Base-by-base conservation (phyloP, 2,888 invertebrate species). In the Chaitophorus viminalis region DNA sequence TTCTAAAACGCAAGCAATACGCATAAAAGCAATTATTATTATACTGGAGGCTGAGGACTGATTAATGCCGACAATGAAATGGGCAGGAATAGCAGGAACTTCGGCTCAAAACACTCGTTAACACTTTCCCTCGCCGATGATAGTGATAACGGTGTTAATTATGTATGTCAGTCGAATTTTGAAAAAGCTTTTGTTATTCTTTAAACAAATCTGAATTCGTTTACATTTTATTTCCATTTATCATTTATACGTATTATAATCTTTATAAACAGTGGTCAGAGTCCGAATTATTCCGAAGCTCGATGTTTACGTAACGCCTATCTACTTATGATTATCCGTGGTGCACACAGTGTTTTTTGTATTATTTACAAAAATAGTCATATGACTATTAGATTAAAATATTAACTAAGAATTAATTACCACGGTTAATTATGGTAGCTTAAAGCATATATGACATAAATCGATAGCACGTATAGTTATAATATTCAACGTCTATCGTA, bases 61-160 rank as follows among this genome's bases (percentile, higher is more conserved):
- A 87, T 81, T 87, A 87, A 54, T 39, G 36, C 74, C 79, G 87
- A 79, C 87, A 87, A 81, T 81, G 74, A 60, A 74, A 81, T 46
- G 81, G n/a, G 74, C 54, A 81, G 87, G 79, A 81, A 79, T 72
- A 79, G 87, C 87, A 87, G 87, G 87, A 87, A 87, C 87, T 87
- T 79, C 87, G 87, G 87, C 79, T 87, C 87, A 81, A 60, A 81
- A 81, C 87, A 81, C 87, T 74, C 81, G 74, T 72, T 75, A 87
- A 81, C 87, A 87, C 87, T 87, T 87, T 87, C 87, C 87, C 87
- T 87, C n/a, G 52, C n/a, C 31, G 87, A 87, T 75, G 87, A 81
- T 85, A 72, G 72, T 86, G 79, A 86, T 81, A 81, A 87, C 86
- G 33, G 86, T 74, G 81, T 60, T 87, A 36, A 39, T 87, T 87